Base-by-base conservation (phyloP, 2,888 invertebrate species). In the Eulithis testata region DNA sequence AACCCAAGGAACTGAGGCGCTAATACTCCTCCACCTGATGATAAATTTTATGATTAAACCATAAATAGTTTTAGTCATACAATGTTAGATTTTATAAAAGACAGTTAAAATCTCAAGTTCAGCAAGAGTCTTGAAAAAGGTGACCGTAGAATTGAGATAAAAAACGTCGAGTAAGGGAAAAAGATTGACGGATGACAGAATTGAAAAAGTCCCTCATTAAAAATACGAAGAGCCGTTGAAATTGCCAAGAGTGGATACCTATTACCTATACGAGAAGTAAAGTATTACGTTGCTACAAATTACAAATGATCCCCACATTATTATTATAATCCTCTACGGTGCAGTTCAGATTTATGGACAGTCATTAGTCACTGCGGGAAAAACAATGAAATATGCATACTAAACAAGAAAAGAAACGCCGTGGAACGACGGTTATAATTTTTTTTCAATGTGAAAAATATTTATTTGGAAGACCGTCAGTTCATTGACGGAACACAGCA, bases 1-100 rank as follows among this genome's bases (percentile, higher is more conserved):
- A 98, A 94, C 61, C 98, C 97, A 81, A 97, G 95, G 89, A 98
- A 98, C 76, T 97, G 98, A 71, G 97, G 97, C 73, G 96, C 95
- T 86, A 98, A 93, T 68, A 98, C 97, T 75, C 98, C 97, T 66
- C 96, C 96, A 88, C 97, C 97, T 94, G 95, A 85, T 86, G 92
- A 76, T 11, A 71, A 60, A 8, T 49, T 21, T 53, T 52, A 58
- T 43, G 37, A 53, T 57, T 61, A 59, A 43, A 64, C 43, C 11
- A 55, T 12, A 8, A 44, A 58, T 27, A 11, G 12, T 36, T 44
- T 21, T 49, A 51, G 11, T 44, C 6, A 49, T 12, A 36, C 11
- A 43, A 47, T 36, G 6, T 11, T 1, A 27, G 47, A 27, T 43
- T 6, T 21, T 11, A 49, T 9, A 49, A 57, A 37, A 57, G 9